Conservation (phyloP, 2,888 invertebrate genomes). For the Acronicta aceris region DNA sequence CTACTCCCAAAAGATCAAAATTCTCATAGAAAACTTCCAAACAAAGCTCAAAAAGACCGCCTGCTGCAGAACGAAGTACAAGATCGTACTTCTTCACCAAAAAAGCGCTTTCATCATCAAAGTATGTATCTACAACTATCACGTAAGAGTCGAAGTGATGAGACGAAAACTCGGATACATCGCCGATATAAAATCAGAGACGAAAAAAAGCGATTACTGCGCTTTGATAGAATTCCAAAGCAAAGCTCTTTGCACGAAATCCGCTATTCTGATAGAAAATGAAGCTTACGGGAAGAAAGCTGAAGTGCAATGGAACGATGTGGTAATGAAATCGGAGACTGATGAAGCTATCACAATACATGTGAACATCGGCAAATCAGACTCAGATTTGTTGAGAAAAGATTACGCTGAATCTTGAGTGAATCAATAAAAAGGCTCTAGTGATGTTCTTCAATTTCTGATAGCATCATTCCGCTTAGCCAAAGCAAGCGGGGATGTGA, state of each 20-base stretch:
- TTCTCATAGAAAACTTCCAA: conserved; percentile 86
- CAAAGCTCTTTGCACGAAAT: conserved; percentile 81
- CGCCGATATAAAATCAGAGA: conserved; percentile 77
- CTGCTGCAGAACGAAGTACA: conserved; percentile 85
- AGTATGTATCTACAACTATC: conserved; percentile 86
- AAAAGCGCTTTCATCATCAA: conserved; percentile 87
- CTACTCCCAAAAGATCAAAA: conserved; percentile 86
- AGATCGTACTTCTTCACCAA: conserved; percentile 81
- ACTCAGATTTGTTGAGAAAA: conserved; percentile 68
- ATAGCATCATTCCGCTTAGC: conserved; percentile 33
- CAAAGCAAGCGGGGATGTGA: conserved; percentile 17
- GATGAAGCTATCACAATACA: conserved; percentile 86
- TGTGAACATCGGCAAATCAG: conserved; percentile 82
- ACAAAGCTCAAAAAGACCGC: conserved; percentile 85
- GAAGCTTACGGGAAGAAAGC: conserved; percentile 85
- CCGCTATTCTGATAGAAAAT: conserved; percentile 83
- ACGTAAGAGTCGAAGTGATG: conserved; percentile 85
- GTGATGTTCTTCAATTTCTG: conserved; percentile 45
- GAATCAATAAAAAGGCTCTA: conserved; percentile 20
- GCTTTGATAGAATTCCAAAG: conserved; percentile 86
- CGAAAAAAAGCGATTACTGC: conserved; percentile 83
- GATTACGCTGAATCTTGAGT: conserved; percentile 70
- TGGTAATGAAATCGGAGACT: conserved; percentile 81
- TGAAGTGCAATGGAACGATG: conserved; percentile 85
- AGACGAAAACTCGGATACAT: conserved; percentile 82